Percentiles rank a stretch among this genome's conserved stretches.
These are phyloP conservation scores for Micromesistius poutassou DNA, from an alignment of 2,797 vertebrate genomes.

Conservation along the genomic window DNA sequence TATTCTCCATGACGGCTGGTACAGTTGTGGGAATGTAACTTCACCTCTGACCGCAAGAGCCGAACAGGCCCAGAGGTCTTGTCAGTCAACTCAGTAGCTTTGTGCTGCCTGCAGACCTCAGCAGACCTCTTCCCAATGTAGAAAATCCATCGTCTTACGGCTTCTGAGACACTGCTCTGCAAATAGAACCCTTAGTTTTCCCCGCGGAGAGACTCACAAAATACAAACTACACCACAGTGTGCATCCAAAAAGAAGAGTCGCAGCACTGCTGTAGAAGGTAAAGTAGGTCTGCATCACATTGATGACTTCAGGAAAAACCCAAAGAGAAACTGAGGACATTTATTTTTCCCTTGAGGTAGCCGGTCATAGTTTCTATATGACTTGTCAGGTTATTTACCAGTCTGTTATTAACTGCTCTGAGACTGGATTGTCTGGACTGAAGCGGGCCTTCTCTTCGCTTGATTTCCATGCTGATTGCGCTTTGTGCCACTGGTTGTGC, in stretches of 20 bases:
- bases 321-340: background rate
- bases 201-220: background rate
- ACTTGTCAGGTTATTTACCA: background rate
- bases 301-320: background rate
- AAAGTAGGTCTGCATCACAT: background rate
- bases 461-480: background rate
- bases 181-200: background rate
- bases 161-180: background rate
- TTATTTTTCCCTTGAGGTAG: background rate
- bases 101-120: background rate
- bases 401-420: background rate
- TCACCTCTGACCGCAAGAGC: no score
- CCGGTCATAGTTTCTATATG: background rate
- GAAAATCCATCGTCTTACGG: background rate
- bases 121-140: background rate
- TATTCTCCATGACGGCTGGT: background rate
- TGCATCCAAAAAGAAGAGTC: background rate
- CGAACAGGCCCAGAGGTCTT: background rate
- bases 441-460: no score
- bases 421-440: background rate
- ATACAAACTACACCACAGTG: background rate
- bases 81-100: background rate
- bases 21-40: background rate
- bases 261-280: background rate
- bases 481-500: background rate